phyloP scores from a whole-genome alignment of 2,888 invertebrate species.

The Linhomoeus sp. region DNA sequence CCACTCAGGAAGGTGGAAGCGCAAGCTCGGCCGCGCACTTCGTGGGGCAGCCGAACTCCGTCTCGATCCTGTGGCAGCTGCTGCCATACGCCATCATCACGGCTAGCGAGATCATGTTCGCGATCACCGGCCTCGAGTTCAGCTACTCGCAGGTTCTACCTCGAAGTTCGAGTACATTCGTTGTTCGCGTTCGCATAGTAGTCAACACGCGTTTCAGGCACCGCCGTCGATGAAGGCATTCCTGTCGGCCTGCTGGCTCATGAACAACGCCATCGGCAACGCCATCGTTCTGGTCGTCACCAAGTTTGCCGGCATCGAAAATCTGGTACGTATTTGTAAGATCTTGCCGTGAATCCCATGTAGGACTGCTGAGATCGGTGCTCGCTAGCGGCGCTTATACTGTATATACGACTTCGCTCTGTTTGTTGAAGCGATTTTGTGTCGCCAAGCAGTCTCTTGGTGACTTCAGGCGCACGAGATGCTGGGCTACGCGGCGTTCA shows the following conservation, averaged over 20 bases:
- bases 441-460: too few species aligned
- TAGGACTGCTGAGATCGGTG: too few species aligned
- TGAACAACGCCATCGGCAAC: slow-evolving; percentile 82
- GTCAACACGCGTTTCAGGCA: slow-evolving; percentile 35
- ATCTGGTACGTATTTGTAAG: not conserved
- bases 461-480: slow-evolving; percentile 64
- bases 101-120: slow-evolving; percentile 33
- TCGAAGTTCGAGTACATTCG: not conserved
- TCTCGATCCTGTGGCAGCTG: slow-evolving; percentile 30
- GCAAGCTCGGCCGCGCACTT: too few species aligned
- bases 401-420: too few species aligned
- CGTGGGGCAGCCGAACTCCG: slow-evolving; percentile 10
- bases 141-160: slow-evolving; percentile 16
- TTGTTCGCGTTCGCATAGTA: not conserved
- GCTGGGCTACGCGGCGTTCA: slow-evolving; percentile 62
- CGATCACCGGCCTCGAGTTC: slow-evolving; percentile 34
- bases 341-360: too few species aligned
- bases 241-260: slow-evolving; percentile 67
- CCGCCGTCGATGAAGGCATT: slow-evolving; percentile 84
- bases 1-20: too few species aligned
- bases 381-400: too few species aligned
- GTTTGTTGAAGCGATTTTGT: too few species aligned
- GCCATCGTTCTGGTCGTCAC: slow-evolving; percentile 65
- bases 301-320: not conserved
- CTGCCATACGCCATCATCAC: slow-evolving; percentile 35